Percentiles rank a stretch among this genome's conserved stretches.
Conservation (phyloP, 1,140 invertebrate genomes). For the Drosophila mauritiana region DNA sequence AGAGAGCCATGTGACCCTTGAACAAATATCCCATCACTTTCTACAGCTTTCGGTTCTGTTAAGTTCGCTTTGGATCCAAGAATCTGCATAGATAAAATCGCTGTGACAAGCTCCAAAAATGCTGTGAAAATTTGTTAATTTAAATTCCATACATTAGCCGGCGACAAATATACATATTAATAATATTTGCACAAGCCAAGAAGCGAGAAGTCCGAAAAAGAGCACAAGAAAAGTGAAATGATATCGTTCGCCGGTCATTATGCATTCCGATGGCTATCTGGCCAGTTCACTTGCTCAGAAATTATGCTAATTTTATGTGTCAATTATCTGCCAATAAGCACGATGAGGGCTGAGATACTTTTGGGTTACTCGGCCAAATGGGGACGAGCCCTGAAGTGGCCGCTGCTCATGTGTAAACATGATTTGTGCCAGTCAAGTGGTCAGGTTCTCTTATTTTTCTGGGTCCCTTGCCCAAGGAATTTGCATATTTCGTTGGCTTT, state of each 20-base stretch:
- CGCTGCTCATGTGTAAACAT: slow-evolving; percentile 75
- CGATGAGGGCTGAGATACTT: slow-evolving; percentile 16
- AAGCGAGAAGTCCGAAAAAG: slow-evolving; percentile 15
- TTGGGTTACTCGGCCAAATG: slow-evolving; percentile 60
- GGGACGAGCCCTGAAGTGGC: slow-evolving; percentile 45
- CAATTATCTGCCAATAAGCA: slow-evolving; percentile 83
- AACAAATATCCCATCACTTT: slow-evolving; percentile 32
- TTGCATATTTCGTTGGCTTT: slow-evolving; percentile 74
- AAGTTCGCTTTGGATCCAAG: background rate
- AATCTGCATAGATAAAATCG: slow-evolving; percentile 67
- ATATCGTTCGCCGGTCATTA: slow-evolving; percentile 70
- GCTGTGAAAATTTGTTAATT: slow-evolving; percentile 70
- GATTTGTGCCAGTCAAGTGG: slow-evolving; percentile 74
- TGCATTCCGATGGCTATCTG: slow-evolving; percentile 72
- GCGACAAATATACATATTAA: slow-evolving; percentile 62
- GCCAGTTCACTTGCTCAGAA: slow-evolving; percentile 66
- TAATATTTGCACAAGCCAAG: slow-evolving; percentile 45
- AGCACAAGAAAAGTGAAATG: slow-evolving; percentile 69
- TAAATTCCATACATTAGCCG: slow-evolving; percentile 66
- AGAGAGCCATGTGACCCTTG: background rate
- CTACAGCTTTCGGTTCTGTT: slow-evolving; percentile 36
- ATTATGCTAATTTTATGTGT: slow-evolving; percentile 83
- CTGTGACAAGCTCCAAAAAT: slow-evolving; percentile 35
- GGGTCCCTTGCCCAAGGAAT: slow-evolving; percentile 42
- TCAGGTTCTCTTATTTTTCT: slow-evolving; percentile 54